Conservation (phyloP, 2,113 vertebrate species). For the Sinosuthora webbiana region DNA sequence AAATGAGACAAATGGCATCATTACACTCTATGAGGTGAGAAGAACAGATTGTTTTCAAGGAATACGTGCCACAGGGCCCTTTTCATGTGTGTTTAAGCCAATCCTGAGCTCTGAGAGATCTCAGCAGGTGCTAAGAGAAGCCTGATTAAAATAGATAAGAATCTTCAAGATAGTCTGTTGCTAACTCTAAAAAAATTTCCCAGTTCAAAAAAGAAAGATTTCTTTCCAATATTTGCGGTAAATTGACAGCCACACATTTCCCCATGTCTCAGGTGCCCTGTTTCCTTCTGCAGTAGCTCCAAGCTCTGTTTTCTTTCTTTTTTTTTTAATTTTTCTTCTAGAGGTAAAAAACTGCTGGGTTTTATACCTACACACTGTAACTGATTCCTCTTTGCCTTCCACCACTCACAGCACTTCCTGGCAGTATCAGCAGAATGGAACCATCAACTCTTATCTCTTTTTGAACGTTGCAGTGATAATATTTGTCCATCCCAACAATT, state of each 20-base stretch:
- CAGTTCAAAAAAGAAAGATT: neutral
- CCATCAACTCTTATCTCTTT: neutral
- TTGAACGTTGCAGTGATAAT: neutral
- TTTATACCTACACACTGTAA: neutral
- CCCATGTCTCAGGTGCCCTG: neutral
- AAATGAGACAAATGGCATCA: constrained; percentile 96
- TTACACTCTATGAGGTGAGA: constrained; percentile 95
- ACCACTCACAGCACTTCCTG: neutral
- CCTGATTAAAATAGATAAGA: constrained; percentile 28
- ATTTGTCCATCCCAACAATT: neutral
- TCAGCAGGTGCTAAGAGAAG: constrained; percentile 21
- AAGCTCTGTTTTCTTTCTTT: neutral
- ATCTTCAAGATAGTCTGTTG: neutral
- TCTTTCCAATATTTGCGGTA: neutral
- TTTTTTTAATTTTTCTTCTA: neutral
- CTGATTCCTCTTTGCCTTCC: neutral
- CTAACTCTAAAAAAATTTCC: neutral
- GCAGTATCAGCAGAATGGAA: neutral
- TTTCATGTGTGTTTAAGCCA: neutral
- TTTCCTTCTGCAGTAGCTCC: neutral
- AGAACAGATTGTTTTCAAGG: constrained; percentile 26
- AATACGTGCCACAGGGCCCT: neutral
- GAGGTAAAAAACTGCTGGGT: neutral
- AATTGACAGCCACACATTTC: neutral
- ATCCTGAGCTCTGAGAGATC: neutral